Conservation (phyloP, 2,888 invertebrate genomes). For the Erebia ligea region DNA sequence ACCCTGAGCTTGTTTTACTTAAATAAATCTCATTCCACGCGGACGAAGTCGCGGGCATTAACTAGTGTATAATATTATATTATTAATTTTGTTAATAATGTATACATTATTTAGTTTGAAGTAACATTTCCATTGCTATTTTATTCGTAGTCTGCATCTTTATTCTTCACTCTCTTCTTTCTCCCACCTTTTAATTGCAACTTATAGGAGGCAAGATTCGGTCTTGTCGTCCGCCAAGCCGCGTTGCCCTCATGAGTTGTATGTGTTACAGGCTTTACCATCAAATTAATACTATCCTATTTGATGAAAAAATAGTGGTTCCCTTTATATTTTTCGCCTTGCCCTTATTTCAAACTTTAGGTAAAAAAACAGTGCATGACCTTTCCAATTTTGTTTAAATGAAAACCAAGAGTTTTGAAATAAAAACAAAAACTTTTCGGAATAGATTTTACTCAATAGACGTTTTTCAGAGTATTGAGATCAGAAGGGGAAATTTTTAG, state of each 20-base stretch:
- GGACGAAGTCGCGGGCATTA: too few species aligned
- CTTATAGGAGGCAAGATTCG: too few species aligned
- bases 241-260: background rate
- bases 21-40: too few species aligned
- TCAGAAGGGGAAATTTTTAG: conserved; percentile 5
- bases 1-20: background rate
- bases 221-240: too few species aligned
- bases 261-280: background rate
- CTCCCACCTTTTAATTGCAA: too few species aligned
- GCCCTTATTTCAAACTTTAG: conserved; percentile 12
- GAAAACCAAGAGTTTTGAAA: conserved; percentile 15
- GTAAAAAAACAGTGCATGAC: conserved; percentile 14
- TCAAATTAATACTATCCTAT: background rate
- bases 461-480: conserved; percentile 10
- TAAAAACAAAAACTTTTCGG: conserved; percentile 16
- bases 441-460: conserved; percentile 19
- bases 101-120: too few species aligned
- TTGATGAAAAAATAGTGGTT: background rate
- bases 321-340: background rate
- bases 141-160: too few species aligned
- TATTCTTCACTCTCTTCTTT: too few species aligned
- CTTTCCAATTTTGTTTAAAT: conserved; percentile 17
- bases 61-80: too few species aligned
- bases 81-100: too few species aligned
- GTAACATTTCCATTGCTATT: too few species aligned